Evolutionary conservation across 1,140 invertebrate genomes (phyloP).

Genomic region (Drosophila lini): DNA sequence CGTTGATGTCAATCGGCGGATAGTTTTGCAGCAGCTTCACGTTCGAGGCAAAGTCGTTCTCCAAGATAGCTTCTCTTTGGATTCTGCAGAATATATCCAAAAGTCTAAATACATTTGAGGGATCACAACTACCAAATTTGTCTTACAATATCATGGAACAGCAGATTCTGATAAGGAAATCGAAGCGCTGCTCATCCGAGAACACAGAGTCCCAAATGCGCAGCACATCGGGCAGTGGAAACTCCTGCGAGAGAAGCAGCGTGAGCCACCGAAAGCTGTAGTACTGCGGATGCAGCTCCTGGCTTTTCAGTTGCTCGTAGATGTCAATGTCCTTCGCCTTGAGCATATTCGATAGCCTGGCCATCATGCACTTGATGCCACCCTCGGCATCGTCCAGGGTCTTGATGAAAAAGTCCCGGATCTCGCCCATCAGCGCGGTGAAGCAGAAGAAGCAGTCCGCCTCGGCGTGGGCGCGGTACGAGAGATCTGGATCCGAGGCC

Average conservation of each 20-base stretch:
- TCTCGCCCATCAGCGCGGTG: conserved; percentile 98
- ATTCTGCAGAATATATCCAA: conserved; percentile 87
- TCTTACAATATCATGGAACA: conserved; percentile 98
- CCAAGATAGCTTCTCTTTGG: conserved; percentile 91
- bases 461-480: conserved; percentile 95
- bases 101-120: background rate
- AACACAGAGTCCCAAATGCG: conserved; percentile 98
- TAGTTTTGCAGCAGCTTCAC: conserved; percentile 96
- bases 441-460: conserved; percentile 99
- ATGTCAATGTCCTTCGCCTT: conserved; percentile 91
- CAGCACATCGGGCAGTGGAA: conserved; percentile 97
- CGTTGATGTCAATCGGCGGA: conserved; percentile 89
- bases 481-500: conserved; percentile 93
- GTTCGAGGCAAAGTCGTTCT: conserved; percentile 95
- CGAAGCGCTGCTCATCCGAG: conserved; percentile 94
- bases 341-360: conserved; percentile 90
- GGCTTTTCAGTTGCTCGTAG: conserved; percentile 90
- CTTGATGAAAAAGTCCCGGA: conserved; percentile 98
- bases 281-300: conserved; percentile 97
- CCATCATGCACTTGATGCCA: conserved; percentile 95
- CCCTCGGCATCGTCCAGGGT: conserved; percentile 96
- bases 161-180: conserved; percentile 95
- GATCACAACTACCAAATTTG: background rate
- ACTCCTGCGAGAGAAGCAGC: conserved; percentile 98
- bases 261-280: conserved; percentile 95